Percentiles rank a stretch among this genome's conserved stretches.
Evolutionary conservation across 2,888 invertebrate species (phyloP).

Genomic region (Diploptera punctata): DNA sequence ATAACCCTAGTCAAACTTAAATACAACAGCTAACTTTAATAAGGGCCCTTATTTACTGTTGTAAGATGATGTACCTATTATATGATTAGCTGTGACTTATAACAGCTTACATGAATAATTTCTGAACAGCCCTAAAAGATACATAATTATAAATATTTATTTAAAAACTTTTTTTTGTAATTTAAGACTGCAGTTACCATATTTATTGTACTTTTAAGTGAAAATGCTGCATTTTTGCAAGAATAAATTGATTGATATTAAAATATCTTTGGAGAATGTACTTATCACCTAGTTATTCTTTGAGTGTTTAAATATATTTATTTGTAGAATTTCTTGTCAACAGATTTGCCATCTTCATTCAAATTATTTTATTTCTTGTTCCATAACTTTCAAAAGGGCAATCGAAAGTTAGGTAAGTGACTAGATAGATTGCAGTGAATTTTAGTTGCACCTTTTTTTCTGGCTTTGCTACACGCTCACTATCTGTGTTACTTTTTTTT

Average conservation of each 20-base stretch:
- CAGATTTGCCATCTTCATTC: constrained; percentile 21
- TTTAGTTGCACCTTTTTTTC: background rate
- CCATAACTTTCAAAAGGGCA: constrained; percentile 38
- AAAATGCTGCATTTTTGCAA: background rate
- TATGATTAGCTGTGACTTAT: too few species aligned
- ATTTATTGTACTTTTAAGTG: background rate
- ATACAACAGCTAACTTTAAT: too few species aligned
- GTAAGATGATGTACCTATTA: too few species aligned
- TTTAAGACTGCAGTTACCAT: constrained; percentile 3
- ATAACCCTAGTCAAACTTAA: too few species aligned
- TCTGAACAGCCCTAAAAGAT: background rate
- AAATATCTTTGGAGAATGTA: constrained; percentile 1
- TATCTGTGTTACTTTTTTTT: background rate
- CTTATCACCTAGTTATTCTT: background rate
- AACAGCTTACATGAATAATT: too few species aligned
- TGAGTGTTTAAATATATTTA: constrained; percentile 14
- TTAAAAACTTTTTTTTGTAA: background rate
- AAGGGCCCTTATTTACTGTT: too few species aligned
- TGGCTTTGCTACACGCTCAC: background rate
- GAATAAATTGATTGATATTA: constrained; percentile 2
- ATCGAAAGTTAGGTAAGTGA: constrained; percentile 26
- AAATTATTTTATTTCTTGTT: constrained; percentile 35
- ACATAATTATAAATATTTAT: background rate
- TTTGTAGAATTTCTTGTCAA: constrained; percentile 13
- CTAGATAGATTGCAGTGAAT: background rate